These are phyloP conservation scores for Alloscopus bannaensis DNA, from an alignment of 2,888 invertebrate species.

Conservation along the genomic window DNA sequence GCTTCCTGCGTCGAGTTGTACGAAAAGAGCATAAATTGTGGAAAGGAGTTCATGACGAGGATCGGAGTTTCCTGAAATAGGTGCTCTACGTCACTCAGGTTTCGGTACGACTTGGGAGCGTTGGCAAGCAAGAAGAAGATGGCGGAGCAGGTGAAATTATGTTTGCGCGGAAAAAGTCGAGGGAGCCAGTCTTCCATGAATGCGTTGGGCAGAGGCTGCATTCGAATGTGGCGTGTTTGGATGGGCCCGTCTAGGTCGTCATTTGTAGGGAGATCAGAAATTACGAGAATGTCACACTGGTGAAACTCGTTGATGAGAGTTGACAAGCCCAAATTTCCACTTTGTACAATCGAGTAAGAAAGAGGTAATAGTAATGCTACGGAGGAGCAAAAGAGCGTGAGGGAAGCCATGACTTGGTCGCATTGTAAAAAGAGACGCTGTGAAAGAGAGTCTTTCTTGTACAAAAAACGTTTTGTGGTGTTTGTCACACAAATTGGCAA, in stretches of 20 bases:
- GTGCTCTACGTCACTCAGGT: background rate
- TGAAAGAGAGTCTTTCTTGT: too few relatives aligned
- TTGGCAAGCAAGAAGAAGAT: background rate
- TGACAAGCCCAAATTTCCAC: too few relatives aligned
- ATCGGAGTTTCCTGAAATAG: background rate
- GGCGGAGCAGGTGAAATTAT: background rate
- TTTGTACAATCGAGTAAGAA: too few relatives aligned
- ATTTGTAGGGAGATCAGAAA: background rate
- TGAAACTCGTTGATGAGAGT: background rate
- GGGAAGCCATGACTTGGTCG: too few relatives aligned
- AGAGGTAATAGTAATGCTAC: too few relatives aligned
- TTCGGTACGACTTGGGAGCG: too few relatives aligned
- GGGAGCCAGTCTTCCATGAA: background rate
- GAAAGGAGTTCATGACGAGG: background rate
- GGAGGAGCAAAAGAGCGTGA: too few relatives aligned
- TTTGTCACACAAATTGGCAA: too few relatives aligned
- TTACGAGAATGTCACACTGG: background rate
- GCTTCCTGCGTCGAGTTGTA: conserved; percentile 2
- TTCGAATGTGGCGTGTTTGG: background rate
- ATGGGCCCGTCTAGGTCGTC: background rate
- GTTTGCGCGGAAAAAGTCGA: background rate
- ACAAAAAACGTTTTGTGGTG: too few relatives aligned
- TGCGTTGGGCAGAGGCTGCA: background rate
- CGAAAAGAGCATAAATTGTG: background rate
- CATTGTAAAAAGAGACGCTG: too few relatives aligned